These are phyloP conservation scores for Aegotheles bennettii DNA, from an alignment of 2,113 vertebrate genomes.

Conservation along the genomic window DNA sequence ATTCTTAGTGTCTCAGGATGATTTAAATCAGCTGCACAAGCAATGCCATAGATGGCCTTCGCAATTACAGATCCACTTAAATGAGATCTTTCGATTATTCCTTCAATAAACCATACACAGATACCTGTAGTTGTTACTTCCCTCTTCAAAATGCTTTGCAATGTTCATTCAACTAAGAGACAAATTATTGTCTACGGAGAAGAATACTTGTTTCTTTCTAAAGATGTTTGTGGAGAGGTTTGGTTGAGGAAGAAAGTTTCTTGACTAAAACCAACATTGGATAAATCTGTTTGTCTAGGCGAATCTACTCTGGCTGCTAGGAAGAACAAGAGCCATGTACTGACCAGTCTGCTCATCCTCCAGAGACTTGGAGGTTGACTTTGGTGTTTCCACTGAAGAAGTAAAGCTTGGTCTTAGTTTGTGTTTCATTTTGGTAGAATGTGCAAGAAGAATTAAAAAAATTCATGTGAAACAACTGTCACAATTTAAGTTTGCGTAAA, in stretches of 20 bases:
- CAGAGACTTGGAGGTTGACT: accelerated
- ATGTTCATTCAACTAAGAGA: neutral
- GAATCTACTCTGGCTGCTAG: neutral
- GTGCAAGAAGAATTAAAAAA: neutral
- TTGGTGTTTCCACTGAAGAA: accelerated
- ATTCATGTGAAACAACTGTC: neutral
- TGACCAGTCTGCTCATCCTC: neutral
- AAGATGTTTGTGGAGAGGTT: neutral
- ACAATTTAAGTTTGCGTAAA: neutral
- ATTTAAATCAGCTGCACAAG: neutral
- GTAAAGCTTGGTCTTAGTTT: neutral
- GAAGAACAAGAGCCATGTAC: accelerated
- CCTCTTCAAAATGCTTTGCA: neutral
- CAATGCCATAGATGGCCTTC: neutral
- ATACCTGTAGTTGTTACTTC: neutral
- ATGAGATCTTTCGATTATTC: neutral
- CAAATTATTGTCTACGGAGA: neutral
- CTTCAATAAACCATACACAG: neutral
- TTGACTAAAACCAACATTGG: neutral
- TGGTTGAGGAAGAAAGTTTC: neutral
- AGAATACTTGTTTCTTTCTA: neutral
- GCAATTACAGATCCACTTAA: neutral
- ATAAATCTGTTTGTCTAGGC: neutral
- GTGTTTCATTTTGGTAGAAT: neutral
- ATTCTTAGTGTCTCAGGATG: neutral